phyloP scores from a whole-genome alignment of 2,797 vertebrate species.

The Pyrocephalus nanus region DNA sequence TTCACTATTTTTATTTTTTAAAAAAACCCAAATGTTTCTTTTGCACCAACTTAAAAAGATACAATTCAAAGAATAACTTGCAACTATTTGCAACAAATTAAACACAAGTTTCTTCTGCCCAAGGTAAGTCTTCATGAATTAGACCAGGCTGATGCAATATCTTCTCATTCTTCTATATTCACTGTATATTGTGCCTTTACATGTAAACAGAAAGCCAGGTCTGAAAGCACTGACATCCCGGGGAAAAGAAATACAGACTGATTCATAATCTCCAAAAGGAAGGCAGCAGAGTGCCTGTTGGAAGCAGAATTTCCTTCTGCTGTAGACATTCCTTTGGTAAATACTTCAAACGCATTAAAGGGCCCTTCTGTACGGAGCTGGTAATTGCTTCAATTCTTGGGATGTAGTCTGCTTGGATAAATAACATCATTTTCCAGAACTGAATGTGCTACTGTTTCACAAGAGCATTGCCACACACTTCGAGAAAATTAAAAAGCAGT shows the following conservation, averaged over 20 bases:
- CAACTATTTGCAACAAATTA: neutral
- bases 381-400: constrained; percentile 87
- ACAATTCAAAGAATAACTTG: neutral
- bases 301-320: constrained; percentile 80
- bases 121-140: neutral
- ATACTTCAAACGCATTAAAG: constrained; percentile 82
- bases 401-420: constrained; percentile 87
- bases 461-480: constrained; percentile 88
- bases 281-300: constrained; percentile 81
- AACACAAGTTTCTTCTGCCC: neutral
- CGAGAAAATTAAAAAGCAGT: constrained; percentile 87
- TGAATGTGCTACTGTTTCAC: constrained; percentile 84
- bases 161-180: neutral
- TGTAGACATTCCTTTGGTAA: constrained; percentile 85
- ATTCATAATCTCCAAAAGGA: constrained; percentile 79
- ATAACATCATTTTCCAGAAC: constrained; percentile 90
- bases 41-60: neutral
- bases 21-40: neutral
- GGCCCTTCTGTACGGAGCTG: constrained; percentile 83
- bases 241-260: neutral
- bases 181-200: neutral
- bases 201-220: neutral
- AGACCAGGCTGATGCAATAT: neutral
- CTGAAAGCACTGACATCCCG: neutral
- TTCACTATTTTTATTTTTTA: neutral